Evolutionary conservation across 1,140 invertebrate species (phyloP).

Genomic region (Asbolus verrucosus): DNA sequence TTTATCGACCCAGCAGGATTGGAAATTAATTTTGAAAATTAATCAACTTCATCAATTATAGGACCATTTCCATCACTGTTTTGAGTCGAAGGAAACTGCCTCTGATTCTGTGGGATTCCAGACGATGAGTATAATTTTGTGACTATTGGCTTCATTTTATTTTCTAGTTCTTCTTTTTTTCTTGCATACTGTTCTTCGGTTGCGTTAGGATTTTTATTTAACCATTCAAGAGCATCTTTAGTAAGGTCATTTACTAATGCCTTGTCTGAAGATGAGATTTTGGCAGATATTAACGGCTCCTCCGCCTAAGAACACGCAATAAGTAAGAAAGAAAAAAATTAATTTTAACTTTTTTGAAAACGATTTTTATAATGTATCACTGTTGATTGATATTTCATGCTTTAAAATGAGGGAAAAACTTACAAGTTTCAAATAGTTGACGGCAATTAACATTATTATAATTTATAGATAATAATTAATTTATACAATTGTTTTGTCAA

Average conservation of each 20-base stretch:
- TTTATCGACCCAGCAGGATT: no score
- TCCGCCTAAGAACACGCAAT: no score
- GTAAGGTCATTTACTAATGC: constrained; percentile 67
- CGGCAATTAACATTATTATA: no score
- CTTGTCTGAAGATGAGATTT: constrained; percentile 65
- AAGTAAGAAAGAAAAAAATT: no score
- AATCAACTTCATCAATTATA: constrained; percentile 79
- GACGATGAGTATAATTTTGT: constrained; percentile 65
- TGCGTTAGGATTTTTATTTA: constrained; percentile 73
- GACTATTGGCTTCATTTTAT: constrained; percentile 67
- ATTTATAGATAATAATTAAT: no score
- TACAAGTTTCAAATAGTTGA: no score
- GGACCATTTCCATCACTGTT: constrained; percentile 66
- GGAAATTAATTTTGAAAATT: constrained; percentile 56
- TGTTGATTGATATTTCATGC: no score
- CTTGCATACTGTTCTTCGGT: constrained; percentile 72
- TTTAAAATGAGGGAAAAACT: no score
- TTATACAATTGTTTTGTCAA: no score
- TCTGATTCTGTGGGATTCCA: constrained; percentile 44
- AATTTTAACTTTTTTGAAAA: no score
- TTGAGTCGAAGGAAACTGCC: constrained; percentile 66
- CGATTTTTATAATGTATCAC: no score
- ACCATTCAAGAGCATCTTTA: constrained; percentile 70
- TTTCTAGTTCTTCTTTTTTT: constrained; percentile 70
- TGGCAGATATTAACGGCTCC: constrained; percentile 62